Evolutionary conservation across 2,888 invertebrate genomes (phyloP).

Genomic region (Stomorhina lunata): DNA sequence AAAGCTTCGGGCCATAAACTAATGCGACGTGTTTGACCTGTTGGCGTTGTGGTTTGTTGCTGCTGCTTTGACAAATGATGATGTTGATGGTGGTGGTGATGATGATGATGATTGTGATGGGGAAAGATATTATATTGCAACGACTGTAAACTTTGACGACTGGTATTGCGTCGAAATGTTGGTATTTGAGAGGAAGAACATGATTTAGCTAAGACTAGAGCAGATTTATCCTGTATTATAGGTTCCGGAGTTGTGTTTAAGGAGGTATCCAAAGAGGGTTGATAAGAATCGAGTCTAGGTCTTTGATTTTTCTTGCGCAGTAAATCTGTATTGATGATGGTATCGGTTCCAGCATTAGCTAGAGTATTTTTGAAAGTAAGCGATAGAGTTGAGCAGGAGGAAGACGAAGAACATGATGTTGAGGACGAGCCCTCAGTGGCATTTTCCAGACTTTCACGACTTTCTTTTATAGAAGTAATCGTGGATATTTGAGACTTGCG

Average conservation of each 20-base stretch:
- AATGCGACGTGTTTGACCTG: neutral
- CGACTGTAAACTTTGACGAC: slow-evolving; percentile 46
- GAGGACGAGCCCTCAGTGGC: neutral
- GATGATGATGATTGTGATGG: slow-evolving; percentile 9
- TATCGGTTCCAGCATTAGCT: neutral
- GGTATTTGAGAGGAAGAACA: slow-evolving; percentile 25
- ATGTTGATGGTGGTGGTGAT: neutral
- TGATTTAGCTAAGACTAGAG: neutral
- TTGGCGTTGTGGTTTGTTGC: no score
- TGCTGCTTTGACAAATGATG: neutral
- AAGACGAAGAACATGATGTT: neutral
- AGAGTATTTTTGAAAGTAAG: neutral
- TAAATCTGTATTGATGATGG: slow-evolving; percentile 36
- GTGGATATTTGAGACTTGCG: slow-evolving; percentile 17
- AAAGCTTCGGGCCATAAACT: slow-evolving; percentile 61
- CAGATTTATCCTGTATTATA: neutral
- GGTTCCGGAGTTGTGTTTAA: neutral
- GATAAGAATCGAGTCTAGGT: slow-evolving; percentile 7
- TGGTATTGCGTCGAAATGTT: slow-evolving; percentile 18
- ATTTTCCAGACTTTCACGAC: slow-evolving; percentile 38
- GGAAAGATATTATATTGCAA: slow-evolving; percentile 20
- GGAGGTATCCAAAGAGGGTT: neutral
- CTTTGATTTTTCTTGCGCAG: neutral
- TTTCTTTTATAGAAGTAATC: slow-evolving; percentile 23
- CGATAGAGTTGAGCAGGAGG: neutral